phyloP scores from a whole-genome alignment of 2,113 vertebrate species.

The Neoarius graeffei region DNA sequence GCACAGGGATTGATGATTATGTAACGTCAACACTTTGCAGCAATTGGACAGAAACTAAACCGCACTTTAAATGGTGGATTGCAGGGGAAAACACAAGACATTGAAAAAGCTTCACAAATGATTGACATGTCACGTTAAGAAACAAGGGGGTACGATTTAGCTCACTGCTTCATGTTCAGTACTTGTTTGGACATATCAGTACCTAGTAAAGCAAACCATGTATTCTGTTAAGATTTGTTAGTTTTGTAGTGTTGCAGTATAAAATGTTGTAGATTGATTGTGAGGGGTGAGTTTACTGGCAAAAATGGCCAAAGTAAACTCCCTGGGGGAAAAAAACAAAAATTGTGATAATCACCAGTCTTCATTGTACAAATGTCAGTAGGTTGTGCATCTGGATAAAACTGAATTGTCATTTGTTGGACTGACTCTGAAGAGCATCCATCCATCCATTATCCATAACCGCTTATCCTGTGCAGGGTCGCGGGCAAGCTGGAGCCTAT shows the following conservation, averaged over 20 bases:
- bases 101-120: background rate
- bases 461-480: too few species aligned
- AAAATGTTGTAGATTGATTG: background rate
- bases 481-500: too few species aligned
- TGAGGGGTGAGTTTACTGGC: background rate
- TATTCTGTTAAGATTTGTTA: background rate
- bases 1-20: constrained; percentile 7
- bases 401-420: background rate
- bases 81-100: background rate
- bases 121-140: background rate
- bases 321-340: background rate
- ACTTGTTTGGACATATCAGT: background rate
- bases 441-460: too few species aligned
- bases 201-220: background rate
- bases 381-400: background rate
- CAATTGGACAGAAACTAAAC: background rate
- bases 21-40: constrained; percentile 2
- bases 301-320: background rate
- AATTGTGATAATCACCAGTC: background rate
- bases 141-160: background rate
- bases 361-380: background rate
- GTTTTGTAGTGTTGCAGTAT: background rate
- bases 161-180: background rate
- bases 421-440: too few species aligned
- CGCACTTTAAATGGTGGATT: background rate